Evolutionary conservation across 2,113 vertebrate species (phyloP).

Genomic region (Mirza zaza): DNA sequence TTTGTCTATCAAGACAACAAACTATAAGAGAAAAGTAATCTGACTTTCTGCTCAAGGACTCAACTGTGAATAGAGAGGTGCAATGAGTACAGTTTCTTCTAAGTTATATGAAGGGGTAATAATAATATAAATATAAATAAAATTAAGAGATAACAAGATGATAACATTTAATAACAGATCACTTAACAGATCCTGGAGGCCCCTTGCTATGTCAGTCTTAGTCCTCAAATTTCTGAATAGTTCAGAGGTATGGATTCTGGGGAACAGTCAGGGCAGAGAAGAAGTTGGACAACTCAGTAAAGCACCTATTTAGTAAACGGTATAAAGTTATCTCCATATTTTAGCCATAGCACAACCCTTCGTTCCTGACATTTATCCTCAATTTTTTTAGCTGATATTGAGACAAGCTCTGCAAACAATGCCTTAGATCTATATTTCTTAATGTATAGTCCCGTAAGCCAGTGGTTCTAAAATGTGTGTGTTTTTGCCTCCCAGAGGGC

Average conservation of each 20-base stretch:
- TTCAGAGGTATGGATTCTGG: neutral
- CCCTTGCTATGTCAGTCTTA: neutral
- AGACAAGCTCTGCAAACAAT: neutral
- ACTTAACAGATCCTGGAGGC: neutral
- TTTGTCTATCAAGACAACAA: neutral
- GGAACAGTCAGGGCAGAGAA: neutral
- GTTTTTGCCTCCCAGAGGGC: neutral
- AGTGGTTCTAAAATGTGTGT: neutral
- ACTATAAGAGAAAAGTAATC: neutral
- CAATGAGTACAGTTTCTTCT: neutral
- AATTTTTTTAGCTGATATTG: neutral
- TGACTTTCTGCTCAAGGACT: neutral
- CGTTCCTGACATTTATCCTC: neutral
- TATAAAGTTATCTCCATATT: neutral
- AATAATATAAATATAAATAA: neutral
- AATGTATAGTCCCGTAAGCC: neutral
- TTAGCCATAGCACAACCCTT: neutral
- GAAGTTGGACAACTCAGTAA: slow-evolving; percentile 58
- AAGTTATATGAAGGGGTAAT: neutral
- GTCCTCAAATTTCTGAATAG: neutral
- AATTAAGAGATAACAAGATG: neutral
- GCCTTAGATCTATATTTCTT: neutral
- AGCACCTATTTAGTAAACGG: neutral
- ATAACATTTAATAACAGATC: neutral
- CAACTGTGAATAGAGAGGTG: neutral